Base-by-base conservation (phyloP, 2,113 vertebrate species). In the Oreochromis niloticus region DNA sequence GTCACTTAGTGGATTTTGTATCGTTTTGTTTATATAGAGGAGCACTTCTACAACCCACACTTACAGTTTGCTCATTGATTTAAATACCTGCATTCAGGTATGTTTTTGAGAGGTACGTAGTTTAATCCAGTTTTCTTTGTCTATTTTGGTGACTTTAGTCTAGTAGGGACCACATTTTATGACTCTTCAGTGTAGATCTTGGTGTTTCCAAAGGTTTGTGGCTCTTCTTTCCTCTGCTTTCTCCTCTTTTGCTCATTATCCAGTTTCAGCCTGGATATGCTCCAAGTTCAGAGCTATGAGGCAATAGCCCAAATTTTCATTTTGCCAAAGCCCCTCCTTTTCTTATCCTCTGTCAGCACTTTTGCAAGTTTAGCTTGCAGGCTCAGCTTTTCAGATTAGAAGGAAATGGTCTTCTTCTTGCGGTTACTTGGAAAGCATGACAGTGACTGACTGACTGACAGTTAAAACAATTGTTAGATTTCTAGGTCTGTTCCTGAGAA, bases 201-300 rank as follows among this genome's bases (percentile, higher is more conserved):
- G 0, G 24, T 3, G 9, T 12, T 52, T 78, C 46, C 46, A 82
- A 56, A 59, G n/a, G 8, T 43, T 8, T 81, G 57, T 68, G 7
- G 66, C 34, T 30, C 19, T 89, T 36, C 3, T 61, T 89, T 85
- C 36, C 34, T 41, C 19, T 30, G 24, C 32, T 88, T 63, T 89
- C 27, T 89, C 48, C 50, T 75, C 43, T 81, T 83, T 86, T 85
- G 85, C 93, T 94, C 82, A 86, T 94, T 93, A 94, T 89, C 57
- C 88, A 83, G 59, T 85, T 85, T 92, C 39, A n/a, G 11, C 30
- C 81, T 94, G 91, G 93, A 92, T 75, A 9, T 22, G 14, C 84
- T 94, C 93, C 94, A 95, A 93, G 88, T 85, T 94, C 87, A 86
- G 83, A 89, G 85, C 91, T 89, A 75, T 89, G 87, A 92, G 79